Evolutionary conservation across 2,888 invertebrate genomes (phyloP), one percentile per base, ranked within the genome.

Genomic region (Sphecodes monilicornis): DNA sequence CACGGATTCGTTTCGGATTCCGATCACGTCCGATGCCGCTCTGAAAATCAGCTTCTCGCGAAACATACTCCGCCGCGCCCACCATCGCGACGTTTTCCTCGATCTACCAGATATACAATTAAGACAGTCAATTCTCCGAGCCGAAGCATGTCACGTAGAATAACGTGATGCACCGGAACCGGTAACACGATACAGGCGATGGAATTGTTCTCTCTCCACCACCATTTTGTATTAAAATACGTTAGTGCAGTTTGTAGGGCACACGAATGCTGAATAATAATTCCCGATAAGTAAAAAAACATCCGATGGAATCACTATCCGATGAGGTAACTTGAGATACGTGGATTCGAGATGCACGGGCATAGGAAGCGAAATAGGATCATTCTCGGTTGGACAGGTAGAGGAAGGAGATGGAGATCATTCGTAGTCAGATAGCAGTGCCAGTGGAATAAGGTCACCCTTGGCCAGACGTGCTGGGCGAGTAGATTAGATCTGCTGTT

Each of bases 1-100:
- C 89, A 76, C 89, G 83, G 79, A 89, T 82, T 84, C 81, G 86
- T 87, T 89, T 76, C 84, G 90, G 88, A 92, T 92, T 90, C 88
- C 83, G 64, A 85, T 82, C 87, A 79, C 85, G 87, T 77, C 74
- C 74, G 76, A 71, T 50, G 70, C 68, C 70, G 68, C 84, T 71
- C 82, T 69, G 82, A 82, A 78, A 82, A 89, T 88, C 87, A 85
- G 81, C 73, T 89, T 79, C 76, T 82, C 75, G 54, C 73, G 73
- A 73, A 76, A 68, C 80, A 78, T 36, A 36, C 46, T 43, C 57
- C 79, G 73, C 75, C 54, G 26, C 41, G 29, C 22, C 71, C 39
- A n/a, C 29, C 57, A 57, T 43, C 46, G 18, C 29, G n/a, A 41
- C 29, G 36, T 54, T n/a, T 32, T 22, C 16, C 54, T 43, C 43